phyloP scores from a whole-genome alignment of 2,113 vertebrate genomes.

The Megatriorchis doriae region DNA sequence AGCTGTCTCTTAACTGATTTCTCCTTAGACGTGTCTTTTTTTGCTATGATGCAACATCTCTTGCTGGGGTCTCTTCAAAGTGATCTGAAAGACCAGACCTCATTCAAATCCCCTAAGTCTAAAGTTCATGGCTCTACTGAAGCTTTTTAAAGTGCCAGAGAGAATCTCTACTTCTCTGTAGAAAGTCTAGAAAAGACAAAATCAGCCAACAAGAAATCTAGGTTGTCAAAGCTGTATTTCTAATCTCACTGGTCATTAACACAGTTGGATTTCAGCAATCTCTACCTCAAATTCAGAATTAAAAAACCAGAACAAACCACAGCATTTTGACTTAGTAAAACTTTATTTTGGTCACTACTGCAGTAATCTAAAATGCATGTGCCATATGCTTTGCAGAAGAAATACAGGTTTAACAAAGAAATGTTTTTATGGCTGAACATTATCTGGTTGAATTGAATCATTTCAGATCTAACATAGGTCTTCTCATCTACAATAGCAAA shows the following conservation, averaged over 20 bases:
- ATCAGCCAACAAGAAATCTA: neutral
- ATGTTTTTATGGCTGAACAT: neutral
- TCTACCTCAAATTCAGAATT: neutral
- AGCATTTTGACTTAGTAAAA: neutral
- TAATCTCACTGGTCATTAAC: neutral
- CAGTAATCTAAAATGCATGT: neutral
- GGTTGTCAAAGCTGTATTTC: neutral
- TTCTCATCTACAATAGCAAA: neutral
- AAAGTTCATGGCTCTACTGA: neutral
- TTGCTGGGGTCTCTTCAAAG: neutral
- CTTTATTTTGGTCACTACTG: neutral
- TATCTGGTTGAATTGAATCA: neutral
- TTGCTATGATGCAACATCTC: neutral
- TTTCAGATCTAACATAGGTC: neutral
- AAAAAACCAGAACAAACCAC: neutral
- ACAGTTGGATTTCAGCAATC: neutral
- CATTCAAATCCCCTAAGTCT: neutral
- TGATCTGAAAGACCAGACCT: neutral
- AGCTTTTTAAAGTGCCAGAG: neutral
- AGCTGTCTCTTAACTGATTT: neutral
- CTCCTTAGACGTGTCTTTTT: neutral
- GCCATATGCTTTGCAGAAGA: neutral
- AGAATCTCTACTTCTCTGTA: neutral
- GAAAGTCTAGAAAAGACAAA: neutral
- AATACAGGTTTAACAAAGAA: neutral